Percentiles rank a stretch among this genome's conserved stretches.
These are phyloP conservation scores for Watersipora subatra DNA, from an alignment of 1,140 invertebrate genomes.

Conservation along the genomic window DNA sequence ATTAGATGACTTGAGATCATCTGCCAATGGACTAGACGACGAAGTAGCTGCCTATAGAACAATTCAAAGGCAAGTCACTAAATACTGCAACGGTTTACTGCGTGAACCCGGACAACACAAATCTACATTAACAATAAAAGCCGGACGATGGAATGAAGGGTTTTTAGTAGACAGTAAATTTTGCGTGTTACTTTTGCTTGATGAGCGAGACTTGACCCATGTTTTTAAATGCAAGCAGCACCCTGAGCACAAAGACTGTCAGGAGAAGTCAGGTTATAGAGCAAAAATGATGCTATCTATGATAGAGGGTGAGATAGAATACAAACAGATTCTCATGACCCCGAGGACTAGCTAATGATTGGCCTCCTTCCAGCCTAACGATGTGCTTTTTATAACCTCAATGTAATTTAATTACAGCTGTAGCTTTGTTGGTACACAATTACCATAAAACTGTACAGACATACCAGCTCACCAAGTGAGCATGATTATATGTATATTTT, in stretches of 20 bases:
- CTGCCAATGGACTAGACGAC: neutral
- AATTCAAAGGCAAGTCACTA: neutral
- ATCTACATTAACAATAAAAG: neutral
- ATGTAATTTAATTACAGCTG: no score
- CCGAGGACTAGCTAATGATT: no score
- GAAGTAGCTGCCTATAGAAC: neutral
- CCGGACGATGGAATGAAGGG: neutral
- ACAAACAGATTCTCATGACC: neutral
- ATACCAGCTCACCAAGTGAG: no score
- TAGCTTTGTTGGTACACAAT: no score
- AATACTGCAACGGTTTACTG: neutral
- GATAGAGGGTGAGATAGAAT: neutral
- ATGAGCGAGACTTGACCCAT: neutral
- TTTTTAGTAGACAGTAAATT: neutral
- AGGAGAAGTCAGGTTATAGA: neutral
- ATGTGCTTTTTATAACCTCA: no score
- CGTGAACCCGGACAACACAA: neutral
- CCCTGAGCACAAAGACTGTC: neutral
- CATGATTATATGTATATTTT: no score
- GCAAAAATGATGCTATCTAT: neutral
- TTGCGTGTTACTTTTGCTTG: neutral
- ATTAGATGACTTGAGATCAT: neutral
- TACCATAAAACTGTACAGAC: no score
- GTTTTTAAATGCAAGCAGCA: neutral
- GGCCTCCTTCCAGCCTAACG: no score